Base-by-base conservation (phyloP, 2,113 vertebrate species). In the Epinephelus lanceolatus region DNA sequence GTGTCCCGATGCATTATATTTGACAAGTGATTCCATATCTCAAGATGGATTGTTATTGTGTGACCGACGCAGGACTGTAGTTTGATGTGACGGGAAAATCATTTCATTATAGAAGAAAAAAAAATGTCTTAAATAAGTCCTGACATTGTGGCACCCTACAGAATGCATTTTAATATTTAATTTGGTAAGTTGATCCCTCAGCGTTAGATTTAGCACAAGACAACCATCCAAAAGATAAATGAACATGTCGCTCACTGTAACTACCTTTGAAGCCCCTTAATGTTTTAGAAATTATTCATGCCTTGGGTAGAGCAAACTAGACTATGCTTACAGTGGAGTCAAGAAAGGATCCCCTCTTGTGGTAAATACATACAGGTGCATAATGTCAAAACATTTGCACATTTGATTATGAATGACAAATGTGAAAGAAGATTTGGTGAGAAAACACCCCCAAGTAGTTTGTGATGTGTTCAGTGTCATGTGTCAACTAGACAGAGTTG, bases 1-100 rank as follows among this genome's bases (percentile, higher is more conserved):
- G 69, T 87, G 78, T 84, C 88, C 82, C 55, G 68, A 84, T 78
- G 80, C 81, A 87, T 90, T 90, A 86, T 59, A 78, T 80, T 78
- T 86, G 86, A 87, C 83, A 72, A 82, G 87, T 47, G 77, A 76
- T 88, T 86, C 81, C 63, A 87, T 81, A 80, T 81, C 82, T 72
- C 30, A 70, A 69, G 81, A 88, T 83, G 68, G 83, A 80, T 88
- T 81, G 82, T 71, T 89, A 53, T 72, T 68, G 55, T 71, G 70
- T 56, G 57, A 84, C 71, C 25, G 15, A 30, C 45, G 69, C 53
- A 57, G 27, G 62, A 30, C 51, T 62, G 60, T n/a, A 72, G 57
- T 57, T 68, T 81, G 79, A 78, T 78, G 70, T 63, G 27, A 81
- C 11, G 12, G 66, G 0, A 63, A 80, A 67, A 71, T 76, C 1